Evolutionary conservation across 2,888 invertebrate species (phyloP).

Genomic region (Adineta ricciae): DNA sequence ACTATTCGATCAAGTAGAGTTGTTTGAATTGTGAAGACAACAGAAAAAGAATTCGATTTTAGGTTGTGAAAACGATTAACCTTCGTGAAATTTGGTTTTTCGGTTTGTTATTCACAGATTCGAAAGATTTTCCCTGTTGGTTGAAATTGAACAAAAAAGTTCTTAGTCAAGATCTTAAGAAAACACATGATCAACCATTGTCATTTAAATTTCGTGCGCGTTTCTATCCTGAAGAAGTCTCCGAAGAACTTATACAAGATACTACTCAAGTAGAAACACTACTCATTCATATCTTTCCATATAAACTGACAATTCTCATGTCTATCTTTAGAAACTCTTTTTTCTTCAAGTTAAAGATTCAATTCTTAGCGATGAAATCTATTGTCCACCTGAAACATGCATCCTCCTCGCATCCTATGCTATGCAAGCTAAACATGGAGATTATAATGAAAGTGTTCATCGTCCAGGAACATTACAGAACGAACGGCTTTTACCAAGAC

Average conservation of each 20-base stretch:
- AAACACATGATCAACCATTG: constrained; percentile 72
- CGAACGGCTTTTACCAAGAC: constrained; percentile 83
- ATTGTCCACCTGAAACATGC: constrained; percentile 96
- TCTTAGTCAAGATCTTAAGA: constrained; percentile 95
- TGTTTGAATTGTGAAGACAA: not conserved
- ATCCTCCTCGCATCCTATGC: constrained; percentile 94
- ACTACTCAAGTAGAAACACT: constrained; percentile 68
- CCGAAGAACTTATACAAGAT: constrained; percentile 96
- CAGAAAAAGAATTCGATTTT: too few relatives aligned
- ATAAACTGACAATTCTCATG: too few relatives aligned
- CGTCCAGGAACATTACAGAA: constrained; percentile 58
- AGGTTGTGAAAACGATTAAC: constrained; percentile 90
- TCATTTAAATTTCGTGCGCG: constrained; percentile 99
- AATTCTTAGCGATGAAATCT: constrained; percentile 93
- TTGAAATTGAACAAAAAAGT: constrained; percentile 99
- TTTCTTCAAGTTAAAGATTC: constrained; percentile 80
- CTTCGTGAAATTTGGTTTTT: constrained; percentile 99
- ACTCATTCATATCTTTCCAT: too few relatives aligned
- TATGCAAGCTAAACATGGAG: constrained; percentile 82
- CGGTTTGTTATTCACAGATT: constrained; percentile 94
- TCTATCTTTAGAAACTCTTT: constrained; percentile 51
- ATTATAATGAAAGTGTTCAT: constrained; percentile 73
- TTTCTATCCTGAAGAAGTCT: constrained; percentile 98
- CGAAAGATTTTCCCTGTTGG: constrained; percentile 95
- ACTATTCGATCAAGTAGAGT: constrained; percentile 76